Evolutionary conservation across 2,797 vertebrate species (phyloP), one percentile per base, ranked within the genome.

Genomic region (Sparus aurata): DNA sequence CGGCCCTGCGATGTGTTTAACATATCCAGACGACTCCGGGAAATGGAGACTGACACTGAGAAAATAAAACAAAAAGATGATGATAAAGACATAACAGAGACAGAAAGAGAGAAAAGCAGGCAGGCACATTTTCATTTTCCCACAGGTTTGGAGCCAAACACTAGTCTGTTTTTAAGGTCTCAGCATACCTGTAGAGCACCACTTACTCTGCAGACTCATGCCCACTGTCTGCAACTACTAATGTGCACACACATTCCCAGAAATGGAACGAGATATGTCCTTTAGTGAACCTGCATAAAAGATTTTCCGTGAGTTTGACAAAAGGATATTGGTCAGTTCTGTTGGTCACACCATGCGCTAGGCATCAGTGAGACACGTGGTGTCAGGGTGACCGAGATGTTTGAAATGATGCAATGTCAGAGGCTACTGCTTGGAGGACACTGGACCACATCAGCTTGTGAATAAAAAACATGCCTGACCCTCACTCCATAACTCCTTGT

Each of bases 11-110:
- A 15, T n/a, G 46, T 47, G 11, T 81, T 22, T 27, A 54, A 65
- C 41, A 27, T 41, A 50, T 58, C 52, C 43, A 66, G 20, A 59
- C 2, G 2, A 49, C 41, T 67, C 3, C 0, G 22, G 55, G 58
- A 55, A 69, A 60, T n/a, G 22, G 25, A 72, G 22, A 52, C 34
- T 38, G 57, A 45, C 20, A 13, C 23, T 22, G 22, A 53, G 25
- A 43, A 68, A 64, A 18, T 0, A 38, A 27, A 27, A n/a, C n/a
- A 23, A 49, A 49, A 75, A 66, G 17, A 83, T 63, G 58, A 77
- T 49, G 18, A 77, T 55, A 52, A 50, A 34, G 30, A 66, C 63
- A 43, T 2, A 27, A 43, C 55, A 7, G 3, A 60, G 57, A 53
- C 4, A 49, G 38, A 41, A 25, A 69, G 52, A 69, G 4, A 73